Conservation (phyloP, 2,113 vertebrate genomes). For the Melanerpes formicivorus region DNA sequence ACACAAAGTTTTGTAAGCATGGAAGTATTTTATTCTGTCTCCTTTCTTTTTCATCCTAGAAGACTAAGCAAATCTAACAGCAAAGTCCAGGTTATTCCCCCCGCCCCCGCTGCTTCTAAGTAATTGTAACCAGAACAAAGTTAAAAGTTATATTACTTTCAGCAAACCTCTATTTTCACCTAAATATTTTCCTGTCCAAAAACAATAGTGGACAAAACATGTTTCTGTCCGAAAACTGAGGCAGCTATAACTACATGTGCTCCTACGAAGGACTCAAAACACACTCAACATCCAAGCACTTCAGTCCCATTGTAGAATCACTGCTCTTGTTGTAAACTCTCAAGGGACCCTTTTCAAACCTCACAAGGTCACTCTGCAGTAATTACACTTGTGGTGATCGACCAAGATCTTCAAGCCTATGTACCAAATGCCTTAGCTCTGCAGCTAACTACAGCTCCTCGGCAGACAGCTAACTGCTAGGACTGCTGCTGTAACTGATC, state of each 20-base stretch:
- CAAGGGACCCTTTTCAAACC: not conserved
- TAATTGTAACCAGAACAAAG: accelerated
- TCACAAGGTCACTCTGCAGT: not conserved
- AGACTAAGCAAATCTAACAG: not conserved
- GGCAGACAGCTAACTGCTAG: not conserved
- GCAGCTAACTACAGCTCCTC: not conserved
- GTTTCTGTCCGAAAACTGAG: not conserved
- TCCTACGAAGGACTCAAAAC: not conserved
- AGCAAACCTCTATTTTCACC: not conserved
- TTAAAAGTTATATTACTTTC: not conserved
- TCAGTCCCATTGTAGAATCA: not conserved
- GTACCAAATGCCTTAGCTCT: not conserved
- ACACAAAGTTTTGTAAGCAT: not conserved
- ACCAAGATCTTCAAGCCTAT: not conserved
- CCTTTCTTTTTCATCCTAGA: not conserved
- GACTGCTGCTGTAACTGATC: not conserved
- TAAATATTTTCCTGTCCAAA: not conserved
- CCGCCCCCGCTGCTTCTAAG: not conserved
- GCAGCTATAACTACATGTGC: not conserved
- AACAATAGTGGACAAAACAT: not conserved
- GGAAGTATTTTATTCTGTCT: not conserved
- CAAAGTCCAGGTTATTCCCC: not conserved
- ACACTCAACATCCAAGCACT: not conserved
- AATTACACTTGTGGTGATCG: not conserved
- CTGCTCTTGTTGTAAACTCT: not conserved